Percentiles rank a stretch among this genome's conserved stretches.
These are phyloP conservation scores for Bombus waltoni DNA, from an alignment of 1,140 invertebrate species.

Conservation along the genomic window DNA sequence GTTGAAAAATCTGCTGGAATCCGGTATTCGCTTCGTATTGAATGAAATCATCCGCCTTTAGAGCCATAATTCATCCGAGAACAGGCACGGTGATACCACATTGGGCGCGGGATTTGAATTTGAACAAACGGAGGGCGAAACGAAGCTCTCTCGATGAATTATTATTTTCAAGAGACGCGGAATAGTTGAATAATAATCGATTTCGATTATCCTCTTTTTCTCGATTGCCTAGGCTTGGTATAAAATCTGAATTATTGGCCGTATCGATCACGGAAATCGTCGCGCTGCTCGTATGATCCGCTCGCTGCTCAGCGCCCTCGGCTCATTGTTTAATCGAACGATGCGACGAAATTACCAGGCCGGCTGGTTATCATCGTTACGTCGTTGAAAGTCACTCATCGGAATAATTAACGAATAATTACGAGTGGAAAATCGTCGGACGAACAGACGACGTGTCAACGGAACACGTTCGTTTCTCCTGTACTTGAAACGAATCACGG, in stretches of 20 bases:
- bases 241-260: slow-evolving; percentile 31
- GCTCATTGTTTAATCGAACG: slow-evolving; percentile 34
- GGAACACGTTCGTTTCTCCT: neutral
- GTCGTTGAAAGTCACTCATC: slow-evolving; percentile 28
- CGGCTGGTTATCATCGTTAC: slow-evolving; percentile 37
- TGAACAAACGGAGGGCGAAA: too few species aligned
- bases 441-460: neutral
- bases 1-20: too few species aligned
- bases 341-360: slow-evolving; percentile 11
- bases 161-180: neutral
- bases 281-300: neutral
- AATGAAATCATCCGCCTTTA: too few species aligned
- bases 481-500: neutral
- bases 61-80: too few species aligned
- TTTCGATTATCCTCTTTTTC: neutral
- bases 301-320: neutral
- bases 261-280: slow-evolving; percentile 22
- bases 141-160: neutral
- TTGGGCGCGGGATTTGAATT: too few species aligned
- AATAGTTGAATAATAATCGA: neutral
- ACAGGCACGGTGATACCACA: too few species aligned
- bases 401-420: slow-evolving; percentile 47
- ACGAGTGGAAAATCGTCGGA: slow-evolving; percentile 31
- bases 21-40: too few species aligned
- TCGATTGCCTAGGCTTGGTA: neutral